Conservation (phyloP, 2,113 vertebrate genomes). For the Anseranas semipalmata region DNA sequence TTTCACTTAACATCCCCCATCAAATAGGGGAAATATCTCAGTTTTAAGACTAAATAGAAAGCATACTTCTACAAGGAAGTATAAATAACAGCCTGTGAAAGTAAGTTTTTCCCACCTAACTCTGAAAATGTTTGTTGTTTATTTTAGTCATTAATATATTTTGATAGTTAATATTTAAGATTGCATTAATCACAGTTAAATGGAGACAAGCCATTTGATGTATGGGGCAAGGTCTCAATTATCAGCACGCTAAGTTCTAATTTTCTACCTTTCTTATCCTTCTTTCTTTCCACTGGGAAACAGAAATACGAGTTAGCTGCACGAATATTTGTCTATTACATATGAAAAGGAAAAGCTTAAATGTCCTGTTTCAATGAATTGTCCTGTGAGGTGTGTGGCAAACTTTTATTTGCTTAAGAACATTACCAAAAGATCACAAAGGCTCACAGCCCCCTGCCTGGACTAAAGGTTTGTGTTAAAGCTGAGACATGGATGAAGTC, state of each 20-base stretch:
- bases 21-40: background rate
- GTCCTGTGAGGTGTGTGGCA: constrained; percentile 21
- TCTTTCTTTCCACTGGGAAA: constrained; percentile 28
- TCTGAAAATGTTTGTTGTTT: background rate
- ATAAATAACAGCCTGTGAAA: background rate
- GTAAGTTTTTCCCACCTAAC: background rate
- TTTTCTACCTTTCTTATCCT: constrained; percentile 1
- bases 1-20: background rate
- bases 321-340: constrained; percentile 21
- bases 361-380: constrained; percentile 34
- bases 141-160: background rate
- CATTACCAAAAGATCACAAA: constrained; percentile 38
- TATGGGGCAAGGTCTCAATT: background rate
- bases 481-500: constrained; percentile 35
- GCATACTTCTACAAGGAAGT: background rate
- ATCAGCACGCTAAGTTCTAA: background rate
- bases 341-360: constrained; percentile 55
- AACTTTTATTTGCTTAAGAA: constrained; percentile 48
- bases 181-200: background rate
- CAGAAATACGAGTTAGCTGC: constrained; percentile 42
- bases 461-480: constrained; percentile 26
- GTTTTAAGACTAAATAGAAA: background rate
- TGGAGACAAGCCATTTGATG: background rate
- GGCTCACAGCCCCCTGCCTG: constrained; percentile 34
- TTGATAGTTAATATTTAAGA: background rate